Conservation (phyloP, 2,113 vertebrate species). For the Herpetotheres cachinnans region DNA sequence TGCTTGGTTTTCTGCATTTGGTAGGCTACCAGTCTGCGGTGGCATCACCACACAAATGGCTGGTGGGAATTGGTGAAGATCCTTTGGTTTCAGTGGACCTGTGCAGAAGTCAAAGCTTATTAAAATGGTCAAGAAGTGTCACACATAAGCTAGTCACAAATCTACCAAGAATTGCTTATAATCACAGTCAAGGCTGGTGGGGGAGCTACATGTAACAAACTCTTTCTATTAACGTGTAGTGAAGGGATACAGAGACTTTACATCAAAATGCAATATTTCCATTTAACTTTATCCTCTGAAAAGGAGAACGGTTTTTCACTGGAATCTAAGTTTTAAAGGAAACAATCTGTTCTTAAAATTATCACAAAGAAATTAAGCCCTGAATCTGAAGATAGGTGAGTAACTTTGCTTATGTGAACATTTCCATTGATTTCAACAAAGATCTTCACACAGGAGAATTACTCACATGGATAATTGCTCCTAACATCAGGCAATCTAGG, state of each 20-base stretch:
- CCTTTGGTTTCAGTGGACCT: not conserved
- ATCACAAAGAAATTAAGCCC: not conserved
- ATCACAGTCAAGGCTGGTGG: not conserved
- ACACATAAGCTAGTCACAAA: not conserved
- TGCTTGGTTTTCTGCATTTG: fast-evolving
- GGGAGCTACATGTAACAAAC: not conserved
- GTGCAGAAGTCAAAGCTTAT: not conserved
- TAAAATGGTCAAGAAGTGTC: not conserved
- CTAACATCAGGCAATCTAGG: not conserved
- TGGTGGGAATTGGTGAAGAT: not conserved
- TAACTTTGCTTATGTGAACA: not conserved
- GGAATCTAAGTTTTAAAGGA: not conserved
- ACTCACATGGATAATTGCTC: not conserved
- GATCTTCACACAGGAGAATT: not conserved
- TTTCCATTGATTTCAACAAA: not conserved
- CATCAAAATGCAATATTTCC: not conserved
- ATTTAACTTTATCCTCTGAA: not conserved
- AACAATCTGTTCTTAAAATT: not conserved
- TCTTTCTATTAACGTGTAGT: not conserved
- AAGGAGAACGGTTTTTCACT: not conserved
- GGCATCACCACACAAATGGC: not conserved
- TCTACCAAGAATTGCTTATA: not conserved
- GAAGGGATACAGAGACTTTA: not conserved
- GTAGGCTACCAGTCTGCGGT: not conserved
- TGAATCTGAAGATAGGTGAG: not conserved